Base-by-base conservation (phyloP, 2,797 vertebrate species). In the Oreortyx pictus region DNA sequence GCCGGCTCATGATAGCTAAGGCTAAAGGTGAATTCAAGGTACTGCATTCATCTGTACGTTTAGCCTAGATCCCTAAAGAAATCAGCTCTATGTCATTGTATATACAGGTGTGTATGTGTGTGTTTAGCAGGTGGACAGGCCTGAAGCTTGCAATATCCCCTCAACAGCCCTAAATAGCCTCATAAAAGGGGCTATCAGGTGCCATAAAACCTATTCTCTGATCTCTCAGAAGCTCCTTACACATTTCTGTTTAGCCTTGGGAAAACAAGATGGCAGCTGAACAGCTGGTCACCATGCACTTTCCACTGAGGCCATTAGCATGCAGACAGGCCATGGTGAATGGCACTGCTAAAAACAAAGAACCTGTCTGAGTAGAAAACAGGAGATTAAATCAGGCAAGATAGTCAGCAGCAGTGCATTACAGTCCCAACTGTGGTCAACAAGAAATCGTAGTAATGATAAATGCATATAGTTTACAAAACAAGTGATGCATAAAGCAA, bases 311-410 rank as follows among this genome's bases (percentile, higher is more conserved):
- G 37, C 46, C 46, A 44, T 18, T 57, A 43, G 47, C n/a, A 80
- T 23, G 33, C 27, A 61, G 44, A 54, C 0, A 4, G 25, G 78
- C 47, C 47, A 27, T 7, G 14, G 67, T 24, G 20, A 24, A 27
- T 0, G 1, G 29, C 0, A 0, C 12, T 56, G 7, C 7, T 6
- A 50, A 52, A 61, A 14, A 71, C 31, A 49, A 77, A 78, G 37
- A 66, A 22, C 9, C 1, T 23, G 50, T 7, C 5, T 9, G 20
- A 86, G 57, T 15, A 80, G 57, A 44, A 37, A 92, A 37, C 50
- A 5, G 31, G 49, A 62, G 35, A 60, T 13, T 33, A 9, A 41
- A 41, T 68, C 49, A 74, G 41, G 61, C 73, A 29, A 74, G 50
- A 65, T 12, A 59, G 61, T 39, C 35, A 82, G 41, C 27, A 76